Base-by-base conservation (phyloP, 2,888 invertebrate species). In the Cataglyphis rosenhaueri region DNA sequence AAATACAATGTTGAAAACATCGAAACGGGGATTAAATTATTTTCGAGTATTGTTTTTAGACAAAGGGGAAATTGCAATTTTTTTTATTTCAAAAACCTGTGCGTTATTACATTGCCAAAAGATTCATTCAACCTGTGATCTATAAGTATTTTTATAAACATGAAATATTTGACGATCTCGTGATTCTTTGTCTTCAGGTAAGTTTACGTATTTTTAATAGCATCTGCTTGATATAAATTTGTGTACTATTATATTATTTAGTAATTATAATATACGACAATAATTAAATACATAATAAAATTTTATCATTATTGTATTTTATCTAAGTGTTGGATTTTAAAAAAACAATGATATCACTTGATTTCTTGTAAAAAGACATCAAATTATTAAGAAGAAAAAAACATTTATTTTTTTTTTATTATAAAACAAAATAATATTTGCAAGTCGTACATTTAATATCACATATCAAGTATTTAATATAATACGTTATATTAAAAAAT, bases 171-270 rank as follows among this genome's bases (percentile, higher is more conserved):
- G 44, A 84, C 62, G 79, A 71, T 62, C 65, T 85, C 44, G 78
- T 89, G 88, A 88, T 84, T 87, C 85, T 48, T 18, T 85, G 76
- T 87, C 64, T 84, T 88, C 90, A 90, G 88, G 89, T 87, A 84
- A 85, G 83, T 44, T 9, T 1, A 25, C 9, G 1, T 18, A 15
- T 55, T n/a, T 29, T 38, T 44, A 12, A 71, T 32, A 15, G 15
- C 25, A 18, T 25, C 12, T 35, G 29, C 21, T 29, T 38, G 8
- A 41, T 41, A 65, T 65, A 0, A 0, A 21, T 15, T 41, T 41
- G 18, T 2, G 12, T 9, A 38, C 38, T 57, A 41, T 21, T 21
- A 75, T 12, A 75, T 12, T 35, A 32, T 64, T 52, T 52, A 4
- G 18, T 48, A n/a, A n/a, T 52, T 52, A n/a, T 52, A 62, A 62